Evolutionary conservation across 2,888 invertebrate genomes (phyloP).

Genomic region (Gastrophysa polygoni): DNA sequence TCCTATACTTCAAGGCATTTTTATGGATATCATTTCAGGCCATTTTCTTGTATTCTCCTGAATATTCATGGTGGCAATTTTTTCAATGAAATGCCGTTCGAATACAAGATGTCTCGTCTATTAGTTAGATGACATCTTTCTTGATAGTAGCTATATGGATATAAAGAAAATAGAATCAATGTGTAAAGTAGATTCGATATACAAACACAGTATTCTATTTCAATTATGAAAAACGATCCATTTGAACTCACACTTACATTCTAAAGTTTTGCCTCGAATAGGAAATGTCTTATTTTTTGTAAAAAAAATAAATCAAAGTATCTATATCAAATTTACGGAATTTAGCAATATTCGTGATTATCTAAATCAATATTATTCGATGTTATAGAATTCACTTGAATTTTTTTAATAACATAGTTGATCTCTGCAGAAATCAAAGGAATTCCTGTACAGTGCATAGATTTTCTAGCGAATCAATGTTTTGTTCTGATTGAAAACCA

Average conservation of each 20-base stretch:
- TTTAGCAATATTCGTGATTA: constrained; percentile 40
- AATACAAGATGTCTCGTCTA: constrained; percentile 13
- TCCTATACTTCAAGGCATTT: too few relatives aligned
- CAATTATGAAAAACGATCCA: constrained; percentile 30
- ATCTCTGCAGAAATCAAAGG: constrained; percentile 12
- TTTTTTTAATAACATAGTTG: constrained; percentile 11
- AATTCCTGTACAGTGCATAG: constrained; percentile 32
- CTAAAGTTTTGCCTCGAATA: constrained; percentile 55
- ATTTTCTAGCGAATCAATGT: constrained; percentile 32
- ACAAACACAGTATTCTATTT: constrained; percentile 33
- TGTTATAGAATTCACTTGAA: constrained; percentile 1
- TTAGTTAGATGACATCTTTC: background rate
- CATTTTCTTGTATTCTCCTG: too few relatives aligned
- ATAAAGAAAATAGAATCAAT: constrained; percentile 35
- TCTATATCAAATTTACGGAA: constrained; percentile 40
- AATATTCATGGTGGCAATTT: too few relatives aligned
- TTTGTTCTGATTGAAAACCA: constrained; percentile 39
- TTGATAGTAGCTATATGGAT: constrained; percentile 27
- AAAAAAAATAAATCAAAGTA: constrained; percentile 40
- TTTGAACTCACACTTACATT: constrained; percentile 48
- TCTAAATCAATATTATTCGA: background rate
- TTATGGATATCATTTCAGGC: too few relatives aligned
- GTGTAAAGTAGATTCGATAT: constrained; percentile 35
- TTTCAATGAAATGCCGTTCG: too few relatives aligned
- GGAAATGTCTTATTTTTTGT: constrained; percentile 50